phyloP scores from a whole-genome alignment of 2,113 vertebrate species.

The Rhinopomastus cyanomelas region DNA sequence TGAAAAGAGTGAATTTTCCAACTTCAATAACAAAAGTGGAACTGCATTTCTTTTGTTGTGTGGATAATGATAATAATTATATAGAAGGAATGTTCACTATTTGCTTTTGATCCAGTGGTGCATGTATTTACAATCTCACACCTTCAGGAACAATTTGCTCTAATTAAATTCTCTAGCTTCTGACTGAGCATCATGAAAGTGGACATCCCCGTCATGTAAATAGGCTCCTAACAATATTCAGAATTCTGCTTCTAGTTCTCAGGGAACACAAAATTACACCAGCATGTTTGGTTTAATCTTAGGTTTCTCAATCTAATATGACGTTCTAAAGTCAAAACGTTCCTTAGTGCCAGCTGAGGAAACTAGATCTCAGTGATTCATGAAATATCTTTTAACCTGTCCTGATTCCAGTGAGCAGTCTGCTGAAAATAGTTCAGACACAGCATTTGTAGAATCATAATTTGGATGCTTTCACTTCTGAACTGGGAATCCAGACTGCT shows the following conservation, averaged over 20 bases:
- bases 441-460: constrained; percentile 30
- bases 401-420: constrained; percentile 18
- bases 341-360: background rate
- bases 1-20: background rate
- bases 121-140: background rate
- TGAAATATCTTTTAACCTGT: background rate
- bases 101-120: background rate
- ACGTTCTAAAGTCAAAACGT: background rate
- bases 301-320: background rate
- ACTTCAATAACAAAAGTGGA: background rate
- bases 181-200: background rate
- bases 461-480: constrained; percentile 33
- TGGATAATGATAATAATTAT: background rate
- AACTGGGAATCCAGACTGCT: constrained; percentile 17
- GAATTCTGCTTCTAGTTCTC: background rate
- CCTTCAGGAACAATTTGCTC: background rate
- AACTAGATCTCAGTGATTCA: background rate
- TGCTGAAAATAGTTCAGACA: constrained; percentile 11
- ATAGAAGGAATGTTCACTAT: background rate
- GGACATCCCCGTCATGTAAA: background rate
- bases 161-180: background rate
- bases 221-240: background rate
- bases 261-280: background rate
- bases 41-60: background rate
- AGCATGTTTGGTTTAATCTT: background rate